Evolutionary conservation across 2,888 invertebrate species (phyloP).

Genomic region (Lycocerus yunnanus): DNA sequence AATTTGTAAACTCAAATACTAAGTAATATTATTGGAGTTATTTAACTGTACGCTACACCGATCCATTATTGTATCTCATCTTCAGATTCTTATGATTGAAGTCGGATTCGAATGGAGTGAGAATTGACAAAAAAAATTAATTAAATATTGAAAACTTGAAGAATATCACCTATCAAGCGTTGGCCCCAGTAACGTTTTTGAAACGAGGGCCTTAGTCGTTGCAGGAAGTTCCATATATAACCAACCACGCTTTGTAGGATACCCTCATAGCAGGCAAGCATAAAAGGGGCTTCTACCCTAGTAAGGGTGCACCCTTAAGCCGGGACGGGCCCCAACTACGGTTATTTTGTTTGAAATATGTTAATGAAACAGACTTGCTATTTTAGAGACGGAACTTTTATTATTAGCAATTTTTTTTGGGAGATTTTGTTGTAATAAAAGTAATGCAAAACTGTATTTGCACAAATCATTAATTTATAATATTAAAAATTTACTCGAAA

Average conservation of each 20-base stretch:
- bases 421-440: too few species aligned
- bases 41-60: neutral
- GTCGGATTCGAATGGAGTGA: neutral
- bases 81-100: neutral
- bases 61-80: neutral
- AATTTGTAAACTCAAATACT: neutral
- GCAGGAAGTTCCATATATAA: neutral
- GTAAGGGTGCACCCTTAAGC: constrained; percentile 31
- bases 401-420: neutral
- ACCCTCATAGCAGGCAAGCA: constrained; percentile 14
- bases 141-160: too few species aligned
- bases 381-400: neutral
- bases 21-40: too few species aligned
- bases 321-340: constrained; percentile 22
- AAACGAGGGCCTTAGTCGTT: neutral
- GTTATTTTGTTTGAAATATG: constrained; percentile 2
- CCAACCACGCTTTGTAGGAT: constrained; percentile 6
- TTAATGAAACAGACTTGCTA: constrained; percentile 3
- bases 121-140: neutral
- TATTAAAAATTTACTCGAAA: neutral
- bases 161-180: neutral
- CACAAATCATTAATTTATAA: neutral
- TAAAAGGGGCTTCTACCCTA: constrained; percentile 33
- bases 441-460: neutral
- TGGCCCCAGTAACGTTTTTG: neutral